Percentiles rank a stretch among this genome's conserved stretches.
phyloP scores from a whole-genome alignment of 1,140 invertebrate species.

The Charaxes varanes region DNA sequence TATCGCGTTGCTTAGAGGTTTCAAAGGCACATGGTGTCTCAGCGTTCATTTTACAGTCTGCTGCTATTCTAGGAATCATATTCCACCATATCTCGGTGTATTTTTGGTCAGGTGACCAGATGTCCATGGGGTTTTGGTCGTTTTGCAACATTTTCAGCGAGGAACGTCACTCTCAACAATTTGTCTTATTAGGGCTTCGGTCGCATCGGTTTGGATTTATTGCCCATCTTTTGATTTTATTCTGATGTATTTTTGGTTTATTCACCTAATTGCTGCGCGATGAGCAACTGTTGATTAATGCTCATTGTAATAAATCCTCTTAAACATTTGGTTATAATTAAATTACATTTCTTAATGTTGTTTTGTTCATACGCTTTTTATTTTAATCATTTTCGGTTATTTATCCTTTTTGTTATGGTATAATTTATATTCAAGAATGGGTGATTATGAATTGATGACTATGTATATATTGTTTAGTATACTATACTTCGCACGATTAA shows the following conservation, averaged over 20 bases:
- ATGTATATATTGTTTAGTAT: too few species aligned
- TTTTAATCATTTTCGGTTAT: too few species aligned
- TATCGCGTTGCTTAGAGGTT: slow-evolving; percentile 23
- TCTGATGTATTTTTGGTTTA: slow-evolving; percentile 31
- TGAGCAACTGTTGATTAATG: slow-evolving; percentile 46
- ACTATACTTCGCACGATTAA: too few species aligned
- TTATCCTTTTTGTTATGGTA: too few species aligned
- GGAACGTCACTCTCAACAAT: slow-evolving; percentile 29
- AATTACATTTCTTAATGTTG: too few species aligned
- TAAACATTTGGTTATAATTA: background rate
- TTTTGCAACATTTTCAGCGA: slow-evolving; percentile 29
- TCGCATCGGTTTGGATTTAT: slow-evolving; percentile 50
- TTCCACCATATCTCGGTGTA: slow-evolving; percentile 50
- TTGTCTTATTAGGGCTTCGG: slow-evolving; percentile 44
- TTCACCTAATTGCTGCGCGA: slow-evolving; percentile 41
- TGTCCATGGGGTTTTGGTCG: slow-evolving; percentile 37
- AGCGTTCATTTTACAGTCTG: slow-evolving; percentile 67
- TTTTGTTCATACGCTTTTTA: too few species aligned
- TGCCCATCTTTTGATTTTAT: slow-evolving; percentile 28
- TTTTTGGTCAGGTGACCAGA: slow-evolving; percentile 66
- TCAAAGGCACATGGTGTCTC: slow-evolving; percentile 61
- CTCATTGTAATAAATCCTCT: background rate
- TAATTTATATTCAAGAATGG: too few species aligned
- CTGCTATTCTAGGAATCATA: slow-evolving; percentile 70
- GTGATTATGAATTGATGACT: too few species aligned